These are phyloP conservation scores for Arvicanthis niloticus DNA, from an alignment of 2,113 vertebrate species.

Conservation along the genomic window DNA sequence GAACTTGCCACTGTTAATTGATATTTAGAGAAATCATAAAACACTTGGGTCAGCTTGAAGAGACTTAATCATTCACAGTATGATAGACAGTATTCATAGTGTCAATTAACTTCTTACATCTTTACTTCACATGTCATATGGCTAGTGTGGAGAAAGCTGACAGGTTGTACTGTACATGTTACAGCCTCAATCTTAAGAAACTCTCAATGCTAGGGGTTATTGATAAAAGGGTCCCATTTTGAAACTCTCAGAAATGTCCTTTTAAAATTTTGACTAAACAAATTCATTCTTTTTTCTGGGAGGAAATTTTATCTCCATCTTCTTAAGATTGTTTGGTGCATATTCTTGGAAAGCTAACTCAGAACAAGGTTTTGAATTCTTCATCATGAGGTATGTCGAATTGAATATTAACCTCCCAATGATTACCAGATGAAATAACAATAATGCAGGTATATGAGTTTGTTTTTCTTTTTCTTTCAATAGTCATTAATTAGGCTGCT, in stretches of 20 bases:
- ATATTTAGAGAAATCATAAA: background rate
- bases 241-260: background rate
- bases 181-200: background rate
- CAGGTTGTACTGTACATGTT: background rate
- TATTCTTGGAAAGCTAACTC: background rate
- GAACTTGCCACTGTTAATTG: background rate
- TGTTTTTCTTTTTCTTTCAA: background rate
- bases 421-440: background rate
- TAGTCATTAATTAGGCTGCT: background rate
- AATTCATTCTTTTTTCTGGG: background rate
- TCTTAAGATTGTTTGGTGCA: background rate
- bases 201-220: fast-evolving
- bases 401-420: fast-evolving
- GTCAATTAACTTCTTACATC: no score
- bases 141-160: background rate
- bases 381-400: background rate
- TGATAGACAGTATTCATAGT: no score
- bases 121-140: background rate
- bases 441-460: background rate
- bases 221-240: background rate
- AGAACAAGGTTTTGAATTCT: background rate
- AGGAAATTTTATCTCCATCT: background rate
- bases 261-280: background rate
- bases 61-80: background rate
- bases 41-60: background rate